Evolutionary conservation across 2,888 invertebrate species (phyloP).

Genomic region (Rutpela maculata): DNA sequence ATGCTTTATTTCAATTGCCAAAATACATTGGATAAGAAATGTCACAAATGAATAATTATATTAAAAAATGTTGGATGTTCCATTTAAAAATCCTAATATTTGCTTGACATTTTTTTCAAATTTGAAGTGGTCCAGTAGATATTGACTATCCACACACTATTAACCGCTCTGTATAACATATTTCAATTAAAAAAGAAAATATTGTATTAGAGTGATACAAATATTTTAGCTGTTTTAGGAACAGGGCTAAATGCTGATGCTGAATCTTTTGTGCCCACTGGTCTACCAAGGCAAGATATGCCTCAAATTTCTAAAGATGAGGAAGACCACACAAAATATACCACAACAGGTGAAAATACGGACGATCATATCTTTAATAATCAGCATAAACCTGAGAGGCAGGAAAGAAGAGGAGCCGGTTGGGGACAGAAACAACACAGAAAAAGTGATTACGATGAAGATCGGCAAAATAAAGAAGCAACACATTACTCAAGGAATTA

Average conservation of each 20-base stretch:
- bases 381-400: background rate
- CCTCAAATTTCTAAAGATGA: background rate
- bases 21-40: too few species aligned
- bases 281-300: background rate
- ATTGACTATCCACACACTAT: too few species aligned
- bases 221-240: background rate
- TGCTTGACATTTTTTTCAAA: too few species aligned
- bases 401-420: background rate
- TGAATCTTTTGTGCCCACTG: background rate
- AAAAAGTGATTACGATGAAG: background rate
- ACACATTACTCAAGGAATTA: background rate
- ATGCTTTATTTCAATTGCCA: too few species aligned
- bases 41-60: too few species aligned
- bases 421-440: background rate
- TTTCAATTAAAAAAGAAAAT: background rate
- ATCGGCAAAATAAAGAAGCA: background rate
- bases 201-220: too few species aligned
- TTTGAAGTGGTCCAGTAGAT: too few species aligned
- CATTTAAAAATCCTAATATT: too few species aligned
- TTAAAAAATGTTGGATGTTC: too few species aligned
- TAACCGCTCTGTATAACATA: too few species aligned
- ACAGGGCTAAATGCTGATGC: background rate
- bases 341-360: background rate
- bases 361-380: background rate
- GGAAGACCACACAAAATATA: background rate